Percentiles rank a stretch among this genome's conserved stretches.
phyloP scores from a whole-genome alignment of 2,797 vertebrate genomes.

The Dicrostonyx torquatus region DNA sequence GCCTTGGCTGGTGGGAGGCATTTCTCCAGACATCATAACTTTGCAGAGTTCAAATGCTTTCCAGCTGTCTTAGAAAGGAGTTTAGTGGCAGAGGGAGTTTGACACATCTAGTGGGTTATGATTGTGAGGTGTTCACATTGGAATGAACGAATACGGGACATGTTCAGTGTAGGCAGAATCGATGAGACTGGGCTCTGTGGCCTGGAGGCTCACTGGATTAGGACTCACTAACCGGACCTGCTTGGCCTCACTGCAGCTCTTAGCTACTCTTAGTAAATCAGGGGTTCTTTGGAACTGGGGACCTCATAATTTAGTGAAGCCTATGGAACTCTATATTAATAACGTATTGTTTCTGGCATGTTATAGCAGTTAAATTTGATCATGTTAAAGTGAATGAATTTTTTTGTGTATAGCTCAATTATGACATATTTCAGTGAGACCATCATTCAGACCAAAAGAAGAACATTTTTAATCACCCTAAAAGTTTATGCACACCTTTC shows the following conservation, averaged over 20 bases:
- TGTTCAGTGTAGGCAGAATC: background rate
- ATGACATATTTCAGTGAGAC: background rate
- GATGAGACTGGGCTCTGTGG: background rate
- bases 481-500: background rate
- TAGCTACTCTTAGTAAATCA: background rate
- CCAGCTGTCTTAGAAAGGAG: background rate
- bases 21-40: background rate
- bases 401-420: background rate
- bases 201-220: background rate
- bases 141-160: background rate
- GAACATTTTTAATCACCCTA: background rate
- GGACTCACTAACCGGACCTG: background rate
- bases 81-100: background rate
- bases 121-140: background rate
- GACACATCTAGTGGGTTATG: background rate
- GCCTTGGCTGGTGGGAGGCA: background rate
- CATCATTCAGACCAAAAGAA: background rate
- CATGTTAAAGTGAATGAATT: background rate
- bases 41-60: background rate
- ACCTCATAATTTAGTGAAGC: background rate
- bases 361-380: background rate
- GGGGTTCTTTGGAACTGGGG: background rate
- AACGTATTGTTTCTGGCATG: background rate
- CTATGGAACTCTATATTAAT: background rate
- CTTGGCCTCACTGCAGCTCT: background rate